These are phyloP conservation scores for Cryptus viduatorius DNA, from an alignment of 2,888 invertebrate species.

Conservation along the genomic window DNA sequence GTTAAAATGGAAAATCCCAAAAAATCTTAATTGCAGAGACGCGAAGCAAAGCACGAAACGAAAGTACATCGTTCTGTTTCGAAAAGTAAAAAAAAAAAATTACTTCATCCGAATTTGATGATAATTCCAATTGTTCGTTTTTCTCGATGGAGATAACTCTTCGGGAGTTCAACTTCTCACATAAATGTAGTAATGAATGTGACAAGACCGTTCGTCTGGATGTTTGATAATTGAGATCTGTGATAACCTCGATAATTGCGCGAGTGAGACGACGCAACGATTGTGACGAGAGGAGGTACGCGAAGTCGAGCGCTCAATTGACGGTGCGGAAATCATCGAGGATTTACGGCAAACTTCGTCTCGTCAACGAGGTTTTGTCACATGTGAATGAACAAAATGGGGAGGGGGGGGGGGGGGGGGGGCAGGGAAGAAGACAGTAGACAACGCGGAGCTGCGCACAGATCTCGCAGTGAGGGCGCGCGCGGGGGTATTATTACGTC, in stretches of 20 bases:
- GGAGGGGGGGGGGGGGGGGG: not conserved
- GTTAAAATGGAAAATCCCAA: too few relatives aligned
- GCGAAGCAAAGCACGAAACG: too few relatives aligned
- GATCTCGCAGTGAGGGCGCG: not conserved
- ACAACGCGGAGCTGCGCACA: not conserved
- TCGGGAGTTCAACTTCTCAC: conserved; percentile 33
- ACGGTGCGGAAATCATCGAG: conserved; percentile 65
- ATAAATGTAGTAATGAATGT: conserved; percentile 13
- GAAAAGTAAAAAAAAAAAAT: not conserved
- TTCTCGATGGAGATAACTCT: not conserved
- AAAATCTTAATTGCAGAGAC: too few relatives aligned
- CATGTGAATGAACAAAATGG: conserved; percentile 30
- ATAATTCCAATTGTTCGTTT: conserved; percentile 19
- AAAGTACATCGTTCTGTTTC: too few relatives aligned
- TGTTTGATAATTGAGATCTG: conserved; percentile 64
- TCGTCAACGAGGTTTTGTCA: conserved; percentile 25
- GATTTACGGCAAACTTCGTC: conserved; percentile 65
- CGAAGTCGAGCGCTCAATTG: conserved; percentile 60
- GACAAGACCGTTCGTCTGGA: conserved; percentile 35
- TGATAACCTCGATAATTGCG: conserved; percentile 66
- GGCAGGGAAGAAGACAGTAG: conserved; percentile 4
- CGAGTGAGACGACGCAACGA: conserved; percentile 55
- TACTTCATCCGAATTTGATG: not conserved
- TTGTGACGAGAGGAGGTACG: conserved; percentile 32
- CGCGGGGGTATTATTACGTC: conserved; percentile 69